Evolutionary conservation across 2,113 vertebrate species (phyloP).

Genomic region (Elgaria multicarinata): DNA sequence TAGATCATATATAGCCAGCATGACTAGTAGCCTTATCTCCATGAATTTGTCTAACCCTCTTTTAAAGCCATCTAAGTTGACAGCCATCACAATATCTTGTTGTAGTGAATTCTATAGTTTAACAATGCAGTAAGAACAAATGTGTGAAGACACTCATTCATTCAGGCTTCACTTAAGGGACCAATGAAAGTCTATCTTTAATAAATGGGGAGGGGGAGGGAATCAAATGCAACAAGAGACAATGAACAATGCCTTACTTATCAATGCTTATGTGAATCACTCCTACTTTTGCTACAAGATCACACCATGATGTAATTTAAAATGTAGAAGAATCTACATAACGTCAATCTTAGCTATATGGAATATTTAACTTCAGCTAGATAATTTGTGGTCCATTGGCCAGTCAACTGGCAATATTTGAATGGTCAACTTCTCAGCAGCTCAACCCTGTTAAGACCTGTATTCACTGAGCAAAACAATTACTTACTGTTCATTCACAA

Average conservation of each 20-base stretch:
- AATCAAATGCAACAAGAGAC: not conserved
- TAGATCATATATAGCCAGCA: not conserved
- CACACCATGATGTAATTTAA: not conserved
- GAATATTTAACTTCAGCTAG: not conserved
- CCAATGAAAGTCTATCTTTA: slow-evolving; percentile 1
- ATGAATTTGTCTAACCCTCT: too few relatives aligned
- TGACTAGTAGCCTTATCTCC: not conserved
- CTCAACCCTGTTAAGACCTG: not conserved
- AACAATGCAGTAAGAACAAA: not conserved
- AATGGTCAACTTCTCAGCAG: not conserved
- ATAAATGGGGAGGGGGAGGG: not conserved
- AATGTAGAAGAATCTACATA: not conserved
- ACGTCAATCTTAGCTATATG: not conserved
- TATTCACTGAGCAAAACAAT: slow-evolving; percentile 17
- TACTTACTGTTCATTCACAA: slow-evolving; percentile 98
- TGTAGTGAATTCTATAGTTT: too few relatives aligned
- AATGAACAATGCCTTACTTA: not conserved
- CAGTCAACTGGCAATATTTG: not conserved
- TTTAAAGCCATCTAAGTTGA: too few relatives aligned
- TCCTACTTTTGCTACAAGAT: not conserved
- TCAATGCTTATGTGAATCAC: not conserved
- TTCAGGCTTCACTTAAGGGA: not conserved
- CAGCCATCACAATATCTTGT: not conserved
- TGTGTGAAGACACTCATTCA: not conserved
- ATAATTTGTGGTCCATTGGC: not conserved